Evolutionary conservation across 2,113 vertebrate genomes (phyloP).

Genomic region (Petromus typicus): DNA sequence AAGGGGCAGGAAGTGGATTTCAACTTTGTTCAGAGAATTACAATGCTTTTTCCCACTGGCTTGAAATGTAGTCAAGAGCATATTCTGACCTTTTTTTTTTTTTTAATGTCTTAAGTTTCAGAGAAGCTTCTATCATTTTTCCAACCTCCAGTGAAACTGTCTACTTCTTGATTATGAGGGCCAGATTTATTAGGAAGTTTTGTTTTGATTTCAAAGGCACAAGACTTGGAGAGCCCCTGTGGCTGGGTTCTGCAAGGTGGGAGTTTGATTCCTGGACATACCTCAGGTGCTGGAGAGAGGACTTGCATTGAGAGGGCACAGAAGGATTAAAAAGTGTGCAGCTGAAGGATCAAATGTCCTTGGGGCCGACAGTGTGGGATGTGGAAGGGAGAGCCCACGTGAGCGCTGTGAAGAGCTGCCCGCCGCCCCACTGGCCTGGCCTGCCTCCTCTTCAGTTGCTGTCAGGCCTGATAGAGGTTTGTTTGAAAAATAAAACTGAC

Average conservation of each 20-base stretch:
- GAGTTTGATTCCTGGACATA: background rate
- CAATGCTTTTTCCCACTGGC: background rate
- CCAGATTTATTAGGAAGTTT: background rate
- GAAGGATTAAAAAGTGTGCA: conserved; percentile 68
- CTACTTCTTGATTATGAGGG: background rate
- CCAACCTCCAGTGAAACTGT: background rate
- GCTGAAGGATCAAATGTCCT: conserved; percentile 58
- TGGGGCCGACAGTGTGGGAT: background rate
- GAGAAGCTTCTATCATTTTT: background rate
- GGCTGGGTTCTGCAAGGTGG: background rate
- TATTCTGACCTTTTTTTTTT: background rate
- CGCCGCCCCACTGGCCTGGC: background rate
- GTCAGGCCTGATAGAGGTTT: background rate
- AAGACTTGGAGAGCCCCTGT: background rate
- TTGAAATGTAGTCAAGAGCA: conserved; percentile 32
- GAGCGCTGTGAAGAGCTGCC: background rate
- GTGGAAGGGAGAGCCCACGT: background rate
- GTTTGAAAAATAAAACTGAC: conserved; percentile 26
- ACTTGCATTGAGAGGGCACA: background rate
- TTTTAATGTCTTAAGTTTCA: background rate
- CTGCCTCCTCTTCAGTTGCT: background rate
- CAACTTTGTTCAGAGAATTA: background rate
- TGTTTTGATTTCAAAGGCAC: background rate
- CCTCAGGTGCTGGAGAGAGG: background rate
- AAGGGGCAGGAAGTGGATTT: background rate